A percentile compares a stretch with the other conserved stretches of the same genome.
These are phyloP conservation scores for Delichon dasypus DNA, from an alignment of 2,797 vertebrate species.

Conservation along the genomic window DNA sequence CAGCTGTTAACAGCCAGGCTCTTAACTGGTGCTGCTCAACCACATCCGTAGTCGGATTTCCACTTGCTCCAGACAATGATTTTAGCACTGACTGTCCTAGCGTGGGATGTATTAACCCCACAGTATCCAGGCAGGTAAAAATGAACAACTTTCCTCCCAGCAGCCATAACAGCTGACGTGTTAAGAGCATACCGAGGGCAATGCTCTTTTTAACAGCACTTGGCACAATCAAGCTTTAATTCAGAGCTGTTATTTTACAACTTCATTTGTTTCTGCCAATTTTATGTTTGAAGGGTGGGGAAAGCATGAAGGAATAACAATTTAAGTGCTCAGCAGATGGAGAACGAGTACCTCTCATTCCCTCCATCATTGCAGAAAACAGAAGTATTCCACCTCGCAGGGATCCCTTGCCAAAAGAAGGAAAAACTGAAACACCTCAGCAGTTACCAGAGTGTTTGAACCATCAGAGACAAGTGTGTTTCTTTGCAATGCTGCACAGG, in stretches of 20 bases:
- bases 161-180: background rate
- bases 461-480: background rate
- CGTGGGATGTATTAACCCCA: background rate
- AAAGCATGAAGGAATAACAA: slow-evolving; percentile 40
- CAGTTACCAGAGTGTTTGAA: background rate
- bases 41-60: background rate
- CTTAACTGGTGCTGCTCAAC: background rate
- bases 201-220: slow-evolving; percentile 51
- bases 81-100: background rate
- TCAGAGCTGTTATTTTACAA: slow-evolving; percentile 47
- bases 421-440: background rate
- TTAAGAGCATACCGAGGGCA: slow-evolving; percentile 6
- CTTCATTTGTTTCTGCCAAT: slow-evolving; percentile 58
- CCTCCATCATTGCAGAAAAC: background rate
- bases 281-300: slow-evolving; percentile 40
- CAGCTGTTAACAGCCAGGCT: background rate
- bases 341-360: slow-evolving; percentile 19
- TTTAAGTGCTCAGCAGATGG: slow-evolving; percentile 51
- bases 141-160: background rate
- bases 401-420: background rate
- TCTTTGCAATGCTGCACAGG: background rate
- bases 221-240: slow-evolving; percentile 60
- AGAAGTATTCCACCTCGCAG: background rate
- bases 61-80: background rate
- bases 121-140: background rate